phyloP scores from a whole-genome alignment of 2,888 invertebrate species.

The Ischnura elegans region DNA sequence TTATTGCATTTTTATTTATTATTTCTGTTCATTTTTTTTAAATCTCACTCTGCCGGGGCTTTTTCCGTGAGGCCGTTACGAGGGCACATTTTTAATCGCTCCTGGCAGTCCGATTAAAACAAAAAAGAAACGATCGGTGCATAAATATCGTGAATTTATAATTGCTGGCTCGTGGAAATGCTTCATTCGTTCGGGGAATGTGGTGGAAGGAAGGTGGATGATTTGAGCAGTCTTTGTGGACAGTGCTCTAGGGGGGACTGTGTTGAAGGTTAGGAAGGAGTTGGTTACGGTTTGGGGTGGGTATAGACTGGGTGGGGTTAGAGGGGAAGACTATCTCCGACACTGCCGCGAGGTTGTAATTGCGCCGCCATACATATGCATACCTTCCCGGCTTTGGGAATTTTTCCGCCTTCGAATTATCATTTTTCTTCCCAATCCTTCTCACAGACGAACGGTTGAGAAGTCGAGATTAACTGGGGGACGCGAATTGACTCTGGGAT shows the following conservation, averaged over 20 bases:
- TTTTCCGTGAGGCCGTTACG: neutral
- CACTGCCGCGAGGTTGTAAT: constrained; percentile 54
- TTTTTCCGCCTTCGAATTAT: constrained; percentile 37
- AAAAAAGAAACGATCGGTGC: neutral
- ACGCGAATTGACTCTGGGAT: neutral
- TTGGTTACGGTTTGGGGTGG: neutral
- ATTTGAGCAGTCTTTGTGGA: neutral
- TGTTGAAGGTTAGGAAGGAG: neutral
- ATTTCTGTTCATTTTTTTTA: neutral
- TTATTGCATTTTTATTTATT: neutral
- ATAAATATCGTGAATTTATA: constrained; percentile 51
- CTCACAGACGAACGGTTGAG: neutral
- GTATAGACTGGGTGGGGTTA: neutral
- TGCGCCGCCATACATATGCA: constrained; percentile 59
- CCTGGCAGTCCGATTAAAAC: constrained; percentile 3
- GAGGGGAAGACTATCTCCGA: neutral
- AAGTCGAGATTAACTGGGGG: neutral
- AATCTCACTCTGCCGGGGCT: neutral
- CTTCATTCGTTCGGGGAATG: constrained; percentile 32
- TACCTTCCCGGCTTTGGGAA: constrained; percentile 45
- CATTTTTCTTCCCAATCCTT: constrained; percentile 1
- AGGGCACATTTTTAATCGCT: constrained; percentile 38
- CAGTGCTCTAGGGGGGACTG: neutral
- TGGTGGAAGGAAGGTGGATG: neutral
- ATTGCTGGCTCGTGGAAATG: constrained; percentile 41